Evolutionary conservation across 2,888 invertebrate genomes (phyloP).

Genomic region (Orthosia incerta): DNA sequence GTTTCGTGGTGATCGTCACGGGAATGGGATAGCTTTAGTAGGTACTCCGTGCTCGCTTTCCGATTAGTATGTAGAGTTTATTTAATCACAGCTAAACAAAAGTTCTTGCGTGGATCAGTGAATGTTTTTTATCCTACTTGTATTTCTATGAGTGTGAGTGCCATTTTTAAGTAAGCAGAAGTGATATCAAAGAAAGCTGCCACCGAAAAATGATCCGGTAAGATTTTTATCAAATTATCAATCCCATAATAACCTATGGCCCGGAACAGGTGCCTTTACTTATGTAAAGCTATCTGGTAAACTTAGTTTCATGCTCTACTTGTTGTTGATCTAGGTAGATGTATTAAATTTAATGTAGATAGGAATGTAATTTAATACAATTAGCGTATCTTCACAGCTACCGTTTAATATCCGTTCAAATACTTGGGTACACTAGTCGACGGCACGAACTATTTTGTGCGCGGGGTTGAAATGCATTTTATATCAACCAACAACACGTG

Average conservation of each 20-base stretch:
- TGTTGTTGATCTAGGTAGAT: too few species aligned
- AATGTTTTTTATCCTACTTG: background rate
- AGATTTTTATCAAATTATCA: constrained; percentile 10
- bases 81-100: background rate
- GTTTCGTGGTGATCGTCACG: constrained; percentile 25
- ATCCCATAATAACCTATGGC: background rate
- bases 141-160: background rate
- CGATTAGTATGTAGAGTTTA: background rate
- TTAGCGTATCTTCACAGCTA: too few species aligned
- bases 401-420: too few species aligned
- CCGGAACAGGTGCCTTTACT: too few species aligned
- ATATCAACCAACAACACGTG: too few species aligned
- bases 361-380: too few species aligned
- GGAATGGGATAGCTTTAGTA: constrained; percentile 6
- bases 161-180: background rate
- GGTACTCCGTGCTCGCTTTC: background rate
- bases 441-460: too few species aligned
- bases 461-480: too few species aligned
- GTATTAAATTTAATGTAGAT: too few species aligned
- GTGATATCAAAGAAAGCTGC: background rate
- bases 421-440: too few species aligned
- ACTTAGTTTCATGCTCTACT: too few species aligned
- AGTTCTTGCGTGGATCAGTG: constrained; percentile 4
- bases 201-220: constrained; percentile 49
- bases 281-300: too few species aligned